Conservation (phyloP, 2,888 invertebrate species). For the Calameuta filiformis region DNA sequence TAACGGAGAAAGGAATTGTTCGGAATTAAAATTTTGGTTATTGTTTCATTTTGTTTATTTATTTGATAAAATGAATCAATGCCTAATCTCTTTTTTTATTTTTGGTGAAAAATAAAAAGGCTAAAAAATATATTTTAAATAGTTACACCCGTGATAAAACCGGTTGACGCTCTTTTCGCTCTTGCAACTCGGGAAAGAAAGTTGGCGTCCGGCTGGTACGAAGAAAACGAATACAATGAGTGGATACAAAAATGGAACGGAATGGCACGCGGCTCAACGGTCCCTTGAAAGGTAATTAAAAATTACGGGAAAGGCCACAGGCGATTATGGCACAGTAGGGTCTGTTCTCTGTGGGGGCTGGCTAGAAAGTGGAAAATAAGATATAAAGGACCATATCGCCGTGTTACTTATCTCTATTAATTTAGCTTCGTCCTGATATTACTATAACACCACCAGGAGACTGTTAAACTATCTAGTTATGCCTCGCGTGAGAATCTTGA, state of each 20-base stretch:
- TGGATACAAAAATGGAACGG: background rate
- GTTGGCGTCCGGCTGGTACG: slow-evolving; percentile 13
- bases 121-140: background rate
- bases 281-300: slow-evolving; percentile 35
- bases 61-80: background rate
- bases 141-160: slow-evolving; percentile 19
- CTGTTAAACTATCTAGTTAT: background rate
- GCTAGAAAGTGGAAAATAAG: background rate
- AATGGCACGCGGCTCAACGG: background rate
- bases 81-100: too few relatives aligned
- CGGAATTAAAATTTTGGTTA: background rate
- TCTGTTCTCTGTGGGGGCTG: background rate
- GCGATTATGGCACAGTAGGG: slow-evolving; percentile 19
- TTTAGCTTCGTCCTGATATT: background rate
- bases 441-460: background rate
- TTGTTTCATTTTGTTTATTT: background rate
- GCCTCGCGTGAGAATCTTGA: background rate
- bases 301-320: slow-evolving; percentile 35
- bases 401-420: slow-evolving; percentile 1
- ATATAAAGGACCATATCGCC: background rate
- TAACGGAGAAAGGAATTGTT: background rate
- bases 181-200: slow-evolving; percentile 16
- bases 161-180: slow-evolving; percentile 7
- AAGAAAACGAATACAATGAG: slow-evolving; percentile 3
- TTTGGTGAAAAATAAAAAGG: slow-evolving; percentile 1